Base-by-base conservation (phyloP, 23 tunicate genomes). In the Trididemnum clinides region DNA sequence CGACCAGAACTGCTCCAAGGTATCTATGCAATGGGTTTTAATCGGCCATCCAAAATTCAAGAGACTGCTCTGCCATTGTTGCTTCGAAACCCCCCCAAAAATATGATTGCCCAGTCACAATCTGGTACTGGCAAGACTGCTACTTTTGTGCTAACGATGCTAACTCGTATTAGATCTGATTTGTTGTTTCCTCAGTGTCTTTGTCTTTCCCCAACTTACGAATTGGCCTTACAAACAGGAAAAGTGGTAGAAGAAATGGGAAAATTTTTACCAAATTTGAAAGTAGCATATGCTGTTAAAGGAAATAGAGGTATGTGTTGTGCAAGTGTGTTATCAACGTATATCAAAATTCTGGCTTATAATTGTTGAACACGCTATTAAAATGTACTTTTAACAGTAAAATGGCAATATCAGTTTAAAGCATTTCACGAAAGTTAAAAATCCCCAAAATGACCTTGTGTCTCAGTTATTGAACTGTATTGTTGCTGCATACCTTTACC, bases 121-220 rank as follows among this genome's bases (percentile, higher is more conserved):
- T 96, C 99, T 33, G 99, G 99, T 3, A 96, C 99, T 20, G 99
- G 99, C 34, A 96, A 96, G 72, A 96, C 99, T 4, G 99, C 99
- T 6, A 97, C 99, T n/a, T 96, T 96, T 84, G 99, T 96, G 15
- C 71, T 96, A 29, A 88, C 99, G 15, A 96, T 96, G 99, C 54
- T 96, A 38, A 79, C 88, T 33, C 84, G 99, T 23, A 71, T 92
- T 33, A 72, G 88, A 23, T 64, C 76, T n/a, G 69, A 64, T 32
- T 44, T 57, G 32, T 34, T 31, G 32, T 59, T 80, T 59, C 97
- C 97, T 32, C 98, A 94, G 58, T 94, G 98, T 35, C 33, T 94
- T 20, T 94, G 98, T 58, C 57, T 94, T 49, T 94, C 94, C 10
- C 98, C 98, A 51, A 94, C 98, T 20, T 94, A 89, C 63, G 93